Base-by-base conservation (phyloP, 2,797 vertebrate species). In the Darevskia mixta region DNA sequence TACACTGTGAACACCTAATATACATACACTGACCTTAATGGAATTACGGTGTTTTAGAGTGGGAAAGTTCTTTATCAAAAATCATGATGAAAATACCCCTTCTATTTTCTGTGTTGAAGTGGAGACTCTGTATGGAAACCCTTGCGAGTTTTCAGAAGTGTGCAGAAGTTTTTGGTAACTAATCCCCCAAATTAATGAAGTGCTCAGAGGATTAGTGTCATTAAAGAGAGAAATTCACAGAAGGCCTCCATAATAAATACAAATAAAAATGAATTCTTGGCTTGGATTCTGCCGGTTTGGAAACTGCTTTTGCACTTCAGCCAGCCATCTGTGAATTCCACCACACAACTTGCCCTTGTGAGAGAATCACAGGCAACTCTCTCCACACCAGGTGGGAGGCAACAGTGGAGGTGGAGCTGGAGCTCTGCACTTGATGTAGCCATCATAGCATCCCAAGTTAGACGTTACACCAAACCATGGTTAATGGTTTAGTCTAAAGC, bases 101-200 rank as follows among this genome's bases (percentile, higher is more conserved):
- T 87, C 82, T n/a, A 0, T 89, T 66, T 85, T 41, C 79, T 27
- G 88, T n/a, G 89, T 35, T 88, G 61, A 27, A 38, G 27, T 0
- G 0, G 66, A 9, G 77, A 11, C 11, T 8, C 43, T 11, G 1
- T 0, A 0, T 10, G 73, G 13, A 73, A 8, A 0, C 73, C 32
- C 35, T 85, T 64, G 20, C 0, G 89, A 89, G 61, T 64, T 77
- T 81, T 87, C 79, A n/a, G 88, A 89, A 88, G 61, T 61, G 73
- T 81, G 86, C 79, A n/a, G 88, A 89, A 8, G 18, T 78, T 58
- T 86, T 69, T 79, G 85, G 27, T 7, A 85, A 43, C 76, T 32
- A 23, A 87, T 81, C 49, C 82, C 64, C 32, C 79, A 9, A 43
- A 25, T 76, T 45, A 86, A 81, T 77, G 61, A 72, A 55, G 35